Base-by-base conservation (phyloP, 2,888 invertebrate species). In the Cabera pusaria region DNA sequence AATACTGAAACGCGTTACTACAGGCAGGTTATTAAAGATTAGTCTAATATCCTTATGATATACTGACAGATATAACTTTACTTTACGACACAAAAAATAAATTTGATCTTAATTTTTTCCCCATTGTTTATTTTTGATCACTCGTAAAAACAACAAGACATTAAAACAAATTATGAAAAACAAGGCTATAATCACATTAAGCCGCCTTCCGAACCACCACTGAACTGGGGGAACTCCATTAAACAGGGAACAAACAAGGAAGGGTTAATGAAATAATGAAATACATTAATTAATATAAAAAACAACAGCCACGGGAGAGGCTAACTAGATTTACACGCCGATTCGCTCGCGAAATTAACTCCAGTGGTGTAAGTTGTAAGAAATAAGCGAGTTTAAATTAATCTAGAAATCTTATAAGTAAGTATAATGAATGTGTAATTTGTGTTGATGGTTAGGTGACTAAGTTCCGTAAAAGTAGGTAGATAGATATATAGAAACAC, bases 191-290 rank as follows among this genome's bases (percentile, higher is more conserved):
- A 40, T 40, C 28, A 8, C 24, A 40, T 44, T 36, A 44, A 2
- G 17, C 5, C 7, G 23, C 22, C 18, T 33, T 27, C 34, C 34
- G 32, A 26, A 23, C 23, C 20, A 2, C 19, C 33, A 28, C 31
- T 39, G 26, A 33, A 26, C 23, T 33, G 16, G 28, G 12, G 28
- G 22, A 42, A 36, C 39, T 42, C 41, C 33, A 46, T 50, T 51
- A 50, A 53, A 41, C 42, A 52, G 56, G 52, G 44, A 54, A 55
- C 58, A 60, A 58, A 61, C 58, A 58, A 47, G 47, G 39, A 62
- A 60, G 59, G 59, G 59, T 63, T 61, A 68, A 62, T 64, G 52
- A 63, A 69, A 65, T 58, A 63, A 67, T 57, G 56, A 63, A 62
- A 61, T 62, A 63, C 53, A 56, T 57, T 59, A 60, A 64, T 60